Conservation (phyloP, 2,888 invertebrate genomes). For the Sussaba pulchella region DNA sequence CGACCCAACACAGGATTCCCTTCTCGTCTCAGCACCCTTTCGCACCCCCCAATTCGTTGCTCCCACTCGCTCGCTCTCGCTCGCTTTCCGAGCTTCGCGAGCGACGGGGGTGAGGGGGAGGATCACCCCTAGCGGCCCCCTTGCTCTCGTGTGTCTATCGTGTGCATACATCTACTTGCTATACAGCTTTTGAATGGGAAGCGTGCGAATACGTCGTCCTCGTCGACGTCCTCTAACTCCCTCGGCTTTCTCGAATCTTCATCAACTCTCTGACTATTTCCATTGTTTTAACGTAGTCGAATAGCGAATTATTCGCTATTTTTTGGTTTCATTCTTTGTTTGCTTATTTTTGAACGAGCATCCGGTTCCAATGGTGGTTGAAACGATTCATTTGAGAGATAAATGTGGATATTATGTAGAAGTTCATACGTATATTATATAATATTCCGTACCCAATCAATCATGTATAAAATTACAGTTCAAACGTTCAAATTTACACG, state of each 20-base stretch:
- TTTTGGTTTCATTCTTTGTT: neutral
- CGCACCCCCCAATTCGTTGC: slow-evolving; percentile 65
- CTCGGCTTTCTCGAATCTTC: slow-evolving; percentile 63
- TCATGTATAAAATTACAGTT: neutral
- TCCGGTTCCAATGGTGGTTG: too few relatives aligned
- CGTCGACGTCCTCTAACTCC: slow-evolving; percentile 28
- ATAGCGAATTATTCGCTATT: slow-evolving; percentile 13
- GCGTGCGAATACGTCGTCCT: slow-evolving; percentile 53
- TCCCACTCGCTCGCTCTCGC: slow-evolving; percentile 56
- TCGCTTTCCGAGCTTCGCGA: slow-evolving; percentile 26
- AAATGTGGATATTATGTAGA: too few relatives aligned
- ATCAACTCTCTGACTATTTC: slow-evolving; percentile 56
- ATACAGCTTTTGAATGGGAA: slow-evolving; percentile 59
- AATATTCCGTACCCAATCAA: too few relatives aligned
- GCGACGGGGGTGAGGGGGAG: too few relatives aligned
- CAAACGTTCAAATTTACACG: too few relatives aligned
- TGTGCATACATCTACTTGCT: slow-evolving; percentile 50
- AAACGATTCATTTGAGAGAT: too few relatives aligned
- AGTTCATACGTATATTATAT: too few relatives aligned
- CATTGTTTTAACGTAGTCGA: slow-evolving; percentile 31
- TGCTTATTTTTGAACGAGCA: too few relatives aligned
- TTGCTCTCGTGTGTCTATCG: slow-evolving; percentile 47
- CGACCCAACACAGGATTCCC: slow-evolving; percentile 69
- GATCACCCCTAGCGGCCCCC: slow-evolving; percentile 25
- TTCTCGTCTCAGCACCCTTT: slow-evolving; percentile 59